Base-by-base conservation (phyloP, 2,797 vertebrate species). In the Choloepus didactylus region DNA sequence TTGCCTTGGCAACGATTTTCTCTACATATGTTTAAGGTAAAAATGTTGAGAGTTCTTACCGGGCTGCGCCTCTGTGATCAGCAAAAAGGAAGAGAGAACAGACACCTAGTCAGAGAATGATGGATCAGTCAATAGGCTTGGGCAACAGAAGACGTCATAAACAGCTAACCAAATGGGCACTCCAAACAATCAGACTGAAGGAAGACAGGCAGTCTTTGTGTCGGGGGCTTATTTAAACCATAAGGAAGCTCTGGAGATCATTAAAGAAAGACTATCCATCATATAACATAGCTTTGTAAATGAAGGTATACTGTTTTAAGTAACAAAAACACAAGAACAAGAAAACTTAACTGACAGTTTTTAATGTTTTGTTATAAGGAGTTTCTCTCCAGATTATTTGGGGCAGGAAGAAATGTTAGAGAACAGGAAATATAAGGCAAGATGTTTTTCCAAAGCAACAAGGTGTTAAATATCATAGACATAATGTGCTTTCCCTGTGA, bases 61-160 rank as follows among this genome's bases (percentile, higher is more conserved):
- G 99, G 99, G 98, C 99, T 99, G 98, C 99, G 99, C 98, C 99
- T 99, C 99, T 99, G 99, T 97, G 99, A 98, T 98, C 99, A 99
- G 99, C 99, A 99, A 98, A 99, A 99, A 98, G 98, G 99, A 99
- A 99, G 99, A 99, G 99, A 99, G 99, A 99, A 99, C 98, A 99
- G 98, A 99, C 94, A 99, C 98, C 99, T 99, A 98, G 98, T 99
- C 99, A 99, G 99, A 99, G 98, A 99, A 99, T 95, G 97, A 99
- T 98, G 99, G 97, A 98, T 99, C 98, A 99, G 99, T 99, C 93
- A 98, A 98, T 98, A 98, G 97, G 97, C 92, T 72, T 95, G 91
- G 96, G 93, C 88, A 90, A 95, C 5, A 95, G 67, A 87, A 89
- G 59, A 54, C 76, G 95, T 95, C 79, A 93, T 38, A 76, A 67